Percentiles rank a stretch among this genome's conserved stretches.
These are phyloP conservation scores for Ursus arctos DNA, from an alignment of 2,113 vertebrate genomes.

Conservation along the genomic window DNA sequence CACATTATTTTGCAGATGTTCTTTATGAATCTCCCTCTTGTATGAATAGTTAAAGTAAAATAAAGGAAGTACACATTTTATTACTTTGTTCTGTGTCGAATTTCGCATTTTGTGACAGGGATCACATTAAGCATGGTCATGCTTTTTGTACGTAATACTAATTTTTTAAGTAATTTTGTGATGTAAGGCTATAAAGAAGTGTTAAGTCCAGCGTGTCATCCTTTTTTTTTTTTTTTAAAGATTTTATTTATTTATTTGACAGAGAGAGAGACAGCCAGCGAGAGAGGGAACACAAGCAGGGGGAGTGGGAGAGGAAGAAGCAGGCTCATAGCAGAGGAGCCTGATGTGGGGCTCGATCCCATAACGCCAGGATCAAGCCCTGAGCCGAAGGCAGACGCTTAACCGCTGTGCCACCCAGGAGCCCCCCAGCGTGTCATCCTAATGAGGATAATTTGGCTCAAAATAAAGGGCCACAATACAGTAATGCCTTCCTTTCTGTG, in stretches of 20 bases:
- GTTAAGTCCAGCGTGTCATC: neutral
- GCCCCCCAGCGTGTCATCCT: neutral
- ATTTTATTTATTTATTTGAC: no score
- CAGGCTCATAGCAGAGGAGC: no score
- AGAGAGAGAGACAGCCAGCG: no score
- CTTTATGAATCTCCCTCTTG: neutral
- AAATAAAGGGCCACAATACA: neutral
- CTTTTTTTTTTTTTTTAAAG: no score
- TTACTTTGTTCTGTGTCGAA: neutral
- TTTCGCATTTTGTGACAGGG: neutral
- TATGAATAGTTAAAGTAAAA: neutral
- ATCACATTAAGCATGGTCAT: neutral
- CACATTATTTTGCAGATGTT: no score
- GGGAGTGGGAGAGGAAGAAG: no score
- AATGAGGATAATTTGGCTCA: neutral
- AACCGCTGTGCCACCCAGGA: no score
- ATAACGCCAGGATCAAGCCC: no score
- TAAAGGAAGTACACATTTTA: fast-evolving
- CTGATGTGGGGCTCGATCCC: no score
- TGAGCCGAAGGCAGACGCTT: no score
- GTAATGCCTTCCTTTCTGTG: neutral
- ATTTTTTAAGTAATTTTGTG: neutral
- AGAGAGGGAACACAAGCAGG: no score
- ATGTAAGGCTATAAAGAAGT: neutral
- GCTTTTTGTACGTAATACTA: neutral